Evolutionary conservation across 2,113 vertebrate genomes (phyloP).

Genomic region (Plectropomus leopardus): DNA sequence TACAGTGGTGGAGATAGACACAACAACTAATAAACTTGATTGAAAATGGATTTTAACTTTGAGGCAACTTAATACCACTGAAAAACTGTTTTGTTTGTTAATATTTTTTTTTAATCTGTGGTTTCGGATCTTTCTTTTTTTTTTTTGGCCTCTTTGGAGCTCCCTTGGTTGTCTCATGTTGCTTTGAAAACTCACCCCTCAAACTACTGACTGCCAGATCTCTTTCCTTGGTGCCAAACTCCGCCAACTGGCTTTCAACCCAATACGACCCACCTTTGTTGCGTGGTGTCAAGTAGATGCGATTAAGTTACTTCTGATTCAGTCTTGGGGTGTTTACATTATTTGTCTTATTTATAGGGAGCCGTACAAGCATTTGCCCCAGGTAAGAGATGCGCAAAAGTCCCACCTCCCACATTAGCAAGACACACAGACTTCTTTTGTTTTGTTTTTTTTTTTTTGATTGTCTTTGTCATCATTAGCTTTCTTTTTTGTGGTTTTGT

Average conservation of each 20-base stretch:
- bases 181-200: conserved; percentile 12
- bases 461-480: too few relatives aligned
- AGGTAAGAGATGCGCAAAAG: too few relatives aligned
- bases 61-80: not conserved
- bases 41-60: conserved; percentile 1
- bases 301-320: conserved; percentile 29
- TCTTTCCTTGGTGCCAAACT: conserved; percentile 27
- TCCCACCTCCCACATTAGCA: too few relatives aligned
- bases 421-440: too few relatives aligned
- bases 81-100: not conserved
- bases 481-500: too few relatives aligned
- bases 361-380: too few relatives aligned
- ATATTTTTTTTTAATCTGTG: not conserved
- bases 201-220: conserved; percentile 11
- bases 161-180: conserved; percentile 36
- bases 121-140: not conserved
- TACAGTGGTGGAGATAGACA: not conserved
- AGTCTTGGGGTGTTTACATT: not conserved
- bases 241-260: conserved; percentile 23
- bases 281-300: not conserved
- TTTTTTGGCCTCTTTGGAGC: conserved; percentile 9
- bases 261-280: conserved; percentile 11
- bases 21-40: not conserved
- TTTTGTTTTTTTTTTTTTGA: too few relatives aligned
- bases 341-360: not conserved